These are phyloP conservation scores for Calliphora vicina DNA, from an alignment of 1,140 invertebrate genomes.

Conservation along the genomic window DNA sequence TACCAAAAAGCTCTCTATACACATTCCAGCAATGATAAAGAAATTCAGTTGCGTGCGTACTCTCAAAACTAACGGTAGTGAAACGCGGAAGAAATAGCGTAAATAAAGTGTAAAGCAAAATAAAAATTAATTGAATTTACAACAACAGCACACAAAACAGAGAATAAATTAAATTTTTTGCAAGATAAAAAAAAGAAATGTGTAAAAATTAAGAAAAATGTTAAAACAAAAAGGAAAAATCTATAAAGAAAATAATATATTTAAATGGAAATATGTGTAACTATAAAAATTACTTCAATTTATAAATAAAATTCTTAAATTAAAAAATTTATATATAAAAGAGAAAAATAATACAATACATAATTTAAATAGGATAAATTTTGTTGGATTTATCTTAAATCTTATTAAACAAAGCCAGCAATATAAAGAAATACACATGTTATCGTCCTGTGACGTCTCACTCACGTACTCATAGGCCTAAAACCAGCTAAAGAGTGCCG, in stretches of 20 bases:
- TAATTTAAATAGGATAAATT: too few relatives aligned
- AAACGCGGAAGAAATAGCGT: not conserved
- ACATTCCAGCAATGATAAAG: too few relatives aligned
- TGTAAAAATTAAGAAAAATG: too few relatives aligned
- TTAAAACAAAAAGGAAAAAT: not conserved
- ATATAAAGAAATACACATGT: too few relatives aligned
- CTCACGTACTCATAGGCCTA: too few relatives aligned
- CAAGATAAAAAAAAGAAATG: not conserved
- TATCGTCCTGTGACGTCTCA: too few relatives aligned
- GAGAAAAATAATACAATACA: not conserved
- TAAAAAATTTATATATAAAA: not conserved
- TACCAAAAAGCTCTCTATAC: not conserved
- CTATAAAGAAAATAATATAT: not conserved
- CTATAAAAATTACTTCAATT: not conserved
- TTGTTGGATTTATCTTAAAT: too few relatives aligned
- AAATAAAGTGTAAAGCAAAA: not conserved
- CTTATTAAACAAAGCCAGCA: too few relatives aligned
- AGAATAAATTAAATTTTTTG: too few relatives aligned
- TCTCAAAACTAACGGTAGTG: constrained; percentile 10
- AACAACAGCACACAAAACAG: not conserved
- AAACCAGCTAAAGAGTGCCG: too few relatives aligned
- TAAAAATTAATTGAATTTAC: not conserved
- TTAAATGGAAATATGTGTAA: not conserved
- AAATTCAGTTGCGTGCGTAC: constrained; percentile 27
- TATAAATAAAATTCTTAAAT: not conserved